phyloP scores from a whole-genome alignment of 2,113 vertebrate species.

The Ptilorrhoa leucosticta region DNA sequence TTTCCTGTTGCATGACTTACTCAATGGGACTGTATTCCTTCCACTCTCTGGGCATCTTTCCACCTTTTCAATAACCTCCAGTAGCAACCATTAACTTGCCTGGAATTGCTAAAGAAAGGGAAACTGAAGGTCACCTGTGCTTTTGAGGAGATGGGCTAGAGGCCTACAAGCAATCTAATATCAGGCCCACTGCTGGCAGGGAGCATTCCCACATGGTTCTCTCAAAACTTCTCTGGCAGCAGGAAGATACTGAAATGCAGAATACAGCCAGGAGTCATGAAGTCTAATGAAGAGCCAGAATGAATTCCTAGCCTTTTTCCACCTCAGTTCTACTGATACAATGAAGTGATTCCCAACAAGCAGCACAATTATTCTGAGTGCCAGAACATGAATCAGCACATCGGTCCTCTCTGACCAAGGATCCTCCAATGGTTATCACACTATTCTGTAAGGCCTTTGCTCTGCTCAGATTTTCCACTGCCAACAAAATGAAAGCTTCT shows the following conservation, averaged over 20 bases:
- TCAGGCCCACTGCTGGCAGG: slow-evolving; percentile 22
- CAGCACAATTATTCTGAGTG: neutral
- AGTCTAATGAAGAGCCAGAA: slow-evolving; percentile 58
- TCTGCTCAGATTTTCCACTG: neutral
- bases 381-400: slow-evolving; percentile 56
- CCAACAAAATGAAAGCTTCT: slow-evolving; percentile 30
- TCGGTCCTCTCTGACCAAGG: neutral
- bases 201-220: neutral
- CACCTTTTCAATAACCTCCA: slow-evolving; percentile 36
- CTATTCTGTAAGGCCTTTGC: slow-evolving; percentile 20
- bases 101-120: slow-evolving; percentile 10
- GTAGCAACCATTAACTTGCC: slow-evolving; percentile 18
- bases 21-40: neutral
- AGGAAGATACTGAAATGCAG: slow-evolving; percentile 1
- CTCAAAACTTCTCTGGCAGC: slow-evolving; percentile 34
- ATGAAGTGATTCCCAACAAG: slow-evolving; percentile 56
- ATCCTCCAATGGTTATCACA: neutral
- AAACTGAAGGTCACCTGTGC: slow-evolving; percentile 21
- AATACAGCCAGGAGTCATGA: slow-evolving; percentile 32
- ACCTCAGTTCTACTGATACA: slow-evolving; percentile 39
- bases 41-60: slow-evolving; percentile 9
- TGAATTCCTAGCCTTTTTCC: slow-evolving; percentile 33
- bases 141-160: slow-evolving; percentile 30
- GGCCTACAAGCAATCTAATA: slow-evolving; percentile 12
- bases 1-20: slow-evolving; percentile 2